Base-by-base conservation (phyloP, 2,797 vertebrate genomes). In the Pangasius djambal region DNA sequence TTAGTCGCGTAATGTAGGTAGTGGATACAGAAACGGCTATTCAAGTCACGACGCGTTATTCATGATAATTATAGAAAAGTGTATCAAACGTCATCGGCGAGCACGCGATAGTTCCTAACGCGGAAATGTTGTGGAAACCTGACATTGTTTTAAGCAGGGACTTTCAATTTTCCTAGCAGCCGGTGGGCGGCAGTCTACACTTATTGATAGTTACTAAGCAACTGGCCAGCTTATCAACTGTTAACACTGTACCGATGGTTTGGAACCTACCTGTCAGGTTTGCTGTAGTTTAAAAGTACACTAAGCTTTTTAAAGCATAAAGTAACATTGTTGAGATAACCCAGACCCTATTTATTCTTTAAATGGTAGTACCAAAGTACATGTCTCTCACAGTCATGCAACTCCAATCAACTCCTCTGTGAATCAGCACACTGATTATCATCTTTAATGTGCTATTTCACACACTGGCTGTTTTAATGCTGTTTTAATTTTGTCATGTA, bases 121-220 rank as follows among this genome's bases (percentile, higher is more conserved):
- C 16, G 9, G 22, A 55, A 69, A 44, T 59, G 78, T 78, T 72
- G 86, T 44, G 52, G 22, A 88, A 86, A 83, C 57, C 74, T 65
- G 90, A 40, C 65, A 48, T 83, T 67, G 83, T 74, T 69, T 18
- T 55, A n/a, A 63, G 65, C 83, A 65, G 75, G 28, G 79, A 31
- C 34, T 86, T 37, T 79, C n/a, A 37, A 50, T 86, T 79, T 28
- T n/a, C 52, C 18, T 34, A 16, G 70, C 18, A 69, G 67, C 89
- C 93, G 91, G 59, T 31, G 55, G 90, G 91, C 83, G 93, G 92
- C 93, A 90, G 90, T 85, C 52, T 89, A 55, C 12, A 52, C 85
- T 59, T 69, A 89, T 83, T 78, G 70, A 89, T 86, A 88, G 79
- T 79, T 79, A 70, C 65, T 55, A 70, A 22, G 85, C 77, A 83